Base-by-base conservation (phyloP, 2,797 vertebrate species). In the Emydoidea blandingii region DNA sequence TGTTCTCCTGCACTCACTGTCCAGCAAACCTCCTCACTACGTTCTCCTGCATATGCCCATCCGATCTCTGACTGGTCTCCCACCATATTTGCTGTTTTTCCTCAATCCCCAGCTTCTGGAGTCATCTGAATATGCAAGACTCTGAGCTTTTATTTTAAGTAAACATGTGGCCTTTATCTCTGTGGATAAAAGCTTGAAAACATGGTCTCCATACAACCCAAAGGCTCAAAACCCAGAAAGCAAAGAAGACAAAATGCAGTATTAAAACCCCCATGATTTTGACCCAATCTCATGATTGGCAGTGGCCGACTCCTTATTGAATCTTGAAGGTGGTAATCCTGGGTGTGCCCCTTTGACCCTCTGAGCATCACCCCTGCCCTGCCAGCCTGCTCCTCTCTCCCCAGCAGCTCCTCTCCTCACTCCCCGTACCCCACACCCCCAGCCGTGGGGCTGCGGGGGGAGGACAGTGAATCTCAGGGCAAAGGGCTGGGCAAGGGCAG, bases 261-360 rank as follows among this genome's bases (percentile, higher is more conserved):
- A 62, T 62, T 31, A 3, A 90, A 93, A 79, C 6, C 4, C 4
- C 0, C 1, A 31, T 0, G n/a, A 79, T 88, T 87, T 31, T 62
- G 62, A 88, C 81, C 44, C 27, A 52, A 27, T 56, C 31, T 50
- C 37, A 8, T 18, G 10, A n/a, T 1, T 23, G 31, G 59, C 59
- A 47, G 62, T 18, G 85, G 12, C 12, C 47, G 16, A 8, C 5
- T 4, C 34, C 53, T 25, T 34, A 27, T 2, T 5, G 5, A 3
- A 41, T 57, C 27, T 8, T 44, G 54, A 54, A 81, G 27, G 6
- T 4, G n/a, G 19, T 0, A 0, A 25, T 44, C 3, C 6, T 0
- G 1, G 80, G n/a, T 8, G 29, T 15, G 9, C 4, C 31, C 4
- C 52, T 34, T 54, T 0, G 6, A 2, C 18, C 3, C 34, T 54